Evolutionary conservation across 2,113 vertebrate genomes (phyloP), one percentile per base, ranked within the genome.

Genomic region (Neolamprologus ventralis): DNA sequence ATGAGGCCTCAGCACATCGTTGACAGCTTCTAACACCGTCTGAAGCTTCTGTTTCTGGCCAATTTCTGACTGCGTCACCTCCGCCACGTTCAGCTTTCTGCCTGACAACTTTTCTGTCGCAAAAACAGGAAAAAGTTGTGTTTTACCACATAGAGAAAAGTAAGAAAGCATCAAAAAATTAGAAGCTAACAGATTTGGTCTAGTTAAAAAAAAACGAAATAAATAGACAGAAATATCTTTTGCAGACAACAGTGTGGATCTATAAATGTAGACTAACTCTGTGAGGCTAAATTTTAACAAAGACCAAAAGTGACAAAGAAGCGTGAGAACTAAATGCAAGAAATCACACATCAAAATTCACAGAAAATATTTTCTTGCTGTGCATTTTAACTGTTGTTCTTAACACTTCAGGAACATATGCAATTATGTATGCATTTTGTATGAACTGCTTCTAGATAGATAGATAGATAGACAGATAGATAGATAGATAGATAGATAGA

Each of bases 41-140:
- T 98, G 98, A 73, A 99, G 93, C 95, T 99, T 99, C 92, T 98
- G 99, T 47, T 98, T 99, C 95, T 99, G 99, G 19, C 97, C 98
- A 5, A 98, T 97, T 92, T 99, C 98, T 0, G 99, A 99, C 80
- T 99, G 99, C 0, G 98, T 99, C 94, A 99, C 98, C 94, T 99
- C 99, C 0, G 99, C 98, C 89, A 99, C 98, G 0, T 98, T 98
- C 94, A 99, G 96, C 91, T 98, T 99, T 87, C 95, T 94, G 85
- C 95, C 95, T 0, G 97, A 98, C 92, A 99, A 53, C 47, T 99
- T 99, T 84, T 99, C 98, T 99, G 93, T 80, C 6, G 2, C 21
- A 71, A 71, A 55, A 33, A 82, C 42, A 11, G 8, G 80, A 10
- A 49, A 47, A 9, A 11, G 19, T 63, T 82, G 12, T 33, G 55